Conservation (phyloP, 2,888 invertebrate species). For the Drosophila colorata region DNA sequence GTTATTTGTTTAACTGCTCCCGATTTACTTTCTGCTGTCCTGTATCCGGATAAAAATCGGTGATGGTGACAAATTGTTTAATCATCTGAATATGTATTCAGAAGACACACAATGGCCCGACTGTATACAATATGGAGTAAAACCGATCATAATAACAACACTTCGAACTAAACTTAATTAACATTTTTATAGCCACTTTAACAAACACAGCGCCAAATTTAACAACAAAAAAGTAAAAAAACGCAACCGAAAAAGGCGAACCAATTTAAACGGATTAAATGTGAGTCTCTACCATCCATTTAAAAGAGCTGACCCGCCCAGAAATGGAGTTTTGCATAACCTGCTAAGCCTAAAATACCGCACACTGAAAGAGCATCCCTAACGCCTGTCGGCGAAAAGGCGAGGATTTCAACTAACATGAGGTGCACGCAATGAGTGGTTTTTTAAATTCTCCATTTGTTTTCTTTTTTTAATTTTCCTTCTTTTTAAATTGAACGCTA, state of each 20-base stretch:
- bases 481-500: conserved; percentile 44
- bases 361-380: conserved; percentile 69
- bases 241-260: conserved; percentile 45
- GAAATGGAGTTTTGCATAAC: conserved; percentile 31
- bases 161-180: conserved; percentile 70
- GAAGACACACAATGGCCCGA: too few species aligned
- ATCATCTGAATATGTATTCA: too few species aligned
- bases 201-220: conserved; percentile 27
- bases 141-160: conserved; percentile 44
- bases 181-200: conserved; percentile 54
- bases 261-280: conserved; percentile 70
- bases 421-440: too few species aligned
- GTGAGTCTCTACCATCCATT: conserved; percentile 12
- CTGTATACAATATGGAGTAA: too few species aligned
- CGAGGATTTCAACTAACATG: too few species aligned
- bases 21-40: too few species aligned
- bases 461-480: conserved; percentile 49
- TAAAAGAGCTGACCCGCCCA: conserved; percentile 6
- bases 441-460: too few species aligned
- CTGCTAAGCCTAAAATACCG: conserved; percentile 63
- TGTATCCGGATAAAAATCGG: too few species aligned
- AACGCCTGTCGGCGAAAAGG: conserved; percentile 23
- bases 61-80: too few species aligned
- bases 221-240: conserved; percentile 39
- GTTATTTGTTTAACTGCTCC: too few species aligned